Evolutionary conservation across 1,140 invertebrate genomes (phyloP).

Genomic region (Drosophila sproati): DNA sequence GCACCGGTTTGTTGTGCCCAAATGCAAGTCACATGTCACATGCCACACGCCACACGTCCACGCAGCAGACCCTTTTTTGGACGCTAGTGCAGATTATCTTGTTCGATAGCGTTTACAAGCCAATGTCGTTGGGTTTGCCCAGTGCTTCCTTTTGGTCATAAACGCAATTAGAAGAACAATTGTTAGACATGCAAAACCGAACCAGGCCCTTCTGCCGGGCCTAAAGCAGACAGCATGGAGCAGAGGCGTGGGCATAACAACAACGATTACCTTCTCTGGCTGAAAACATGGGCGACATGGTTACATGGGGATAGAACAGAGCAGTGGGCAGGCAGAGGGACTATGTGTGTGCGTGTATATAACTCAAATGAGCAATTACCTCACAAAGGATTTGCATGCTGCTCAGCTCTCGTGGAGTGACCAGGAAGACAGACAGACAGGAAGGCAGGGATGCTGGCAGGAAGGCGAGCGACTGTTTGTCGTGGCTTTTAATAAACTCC

Average conservation of each 20-base stretch:
- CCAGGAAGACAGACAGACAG: neutral
- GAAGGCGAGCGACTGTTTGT: constrained; percentile 5
- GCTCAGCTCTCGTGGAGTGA: neutral
- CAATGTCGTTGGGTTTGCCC: constrained; percentile 44
- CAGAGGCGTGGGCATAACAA: constrained; percentile 41
- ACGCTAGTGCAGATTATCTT: constrained; percentile 73
- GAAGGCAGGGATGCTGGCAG: neutral
- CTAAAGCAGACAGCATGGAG: neutral
- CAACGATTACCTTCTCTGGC: constrained; percentile 70
- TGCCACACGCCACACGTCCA: constrained; percentile 44
- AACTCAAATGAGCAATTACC: constrained; percentile 83
- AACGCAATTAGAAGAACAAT: constrained; percentile 84
- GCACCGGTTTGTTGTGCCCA: constrained; percentile 72
- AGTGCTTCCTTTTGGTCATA: constrained; percentile 62
- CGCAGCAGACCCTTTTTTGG: constrained; percentile 59
- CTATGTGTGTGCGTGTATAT: constrained; percentile 73
- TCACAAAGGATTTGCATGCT: constrained; percentile 68
- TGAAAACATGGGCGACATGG: constrained; percentile 9
- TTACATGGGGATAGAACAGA: constrained; percentile 7
- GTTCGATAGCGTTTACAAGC: constrained; percentile 82
- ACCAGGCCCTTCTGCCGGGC: constrained; percentile 33
- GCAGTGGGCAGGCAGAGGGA: neutral
- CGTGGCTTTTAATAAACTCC: constrained; percentile 78
- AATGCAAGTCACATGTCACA: constrained; percentile 64
- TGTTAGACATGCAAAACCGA: constrained; percentile 82